Conservation (phyloP, 2,113 vertebrate species). For the Gracilinanus agilis region DNA sequence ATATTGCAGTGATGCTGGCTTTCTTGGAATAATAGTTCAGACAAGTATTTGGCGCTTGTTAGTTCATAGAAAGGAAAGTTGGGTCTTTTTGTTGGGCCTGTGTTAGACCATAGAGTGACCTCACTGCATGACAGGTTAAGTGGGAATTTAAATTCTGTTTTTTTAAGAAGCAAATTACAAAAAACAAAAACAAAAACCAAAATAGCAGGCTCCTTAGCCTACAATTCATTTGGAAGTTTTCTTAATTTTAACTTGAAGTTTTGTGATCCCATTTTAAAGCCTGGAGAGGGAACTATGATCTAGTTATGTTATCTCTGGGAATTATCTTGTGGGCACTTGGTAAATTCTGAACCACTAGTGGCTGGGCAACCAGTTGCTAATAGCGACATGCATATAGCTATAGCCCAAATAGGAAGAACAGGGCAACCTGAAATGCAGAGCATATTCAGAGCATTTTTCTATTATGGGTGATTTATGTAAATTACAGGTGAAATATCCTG, state of each 20-base stretch:
- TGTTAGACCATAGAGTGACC: background rate
- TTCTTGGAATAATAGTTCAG: background rate
- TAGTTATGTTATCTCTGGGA: background rate
- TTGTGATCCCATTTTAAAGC: background rate
- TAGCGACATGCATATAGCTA: background rate
- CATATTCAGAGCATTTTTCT: background rate
- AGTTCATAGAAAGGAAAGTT: constrained; percentile 5
- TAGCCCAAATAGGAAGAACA: background rate
- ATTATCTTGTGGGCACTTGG: background rate
- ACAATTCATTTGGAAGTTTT: background rate
- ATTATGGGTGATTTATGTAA: constrained; percentile 5
- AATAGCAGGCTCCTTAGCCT: rapidly evolving
- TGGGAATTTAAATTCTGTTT: background rate
- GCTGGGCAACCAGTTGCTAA: background rate
- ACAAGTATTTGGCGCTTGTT: background rate
- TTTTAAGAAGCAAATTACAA: background rate
- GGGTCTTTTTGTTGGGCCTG: background rate
- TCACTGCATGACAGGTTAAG: background rate
- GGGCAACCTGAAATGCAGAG: background rate
- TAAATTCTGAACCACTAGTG: background rate
- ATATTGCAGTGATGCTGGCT: background rate
- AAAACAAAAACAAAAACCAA: background rate
- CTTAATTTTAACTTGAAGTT: background rate
- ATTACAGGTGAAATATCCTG: background rate
- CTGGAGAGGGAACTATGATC: background rate